Percentiles rank a stretch among this genome's conserved stretches.
Evolutionary conservation across 1,140 invertebrate species (phyloP).

Genomic region (Ceratosolen fusciceps): DNA sequence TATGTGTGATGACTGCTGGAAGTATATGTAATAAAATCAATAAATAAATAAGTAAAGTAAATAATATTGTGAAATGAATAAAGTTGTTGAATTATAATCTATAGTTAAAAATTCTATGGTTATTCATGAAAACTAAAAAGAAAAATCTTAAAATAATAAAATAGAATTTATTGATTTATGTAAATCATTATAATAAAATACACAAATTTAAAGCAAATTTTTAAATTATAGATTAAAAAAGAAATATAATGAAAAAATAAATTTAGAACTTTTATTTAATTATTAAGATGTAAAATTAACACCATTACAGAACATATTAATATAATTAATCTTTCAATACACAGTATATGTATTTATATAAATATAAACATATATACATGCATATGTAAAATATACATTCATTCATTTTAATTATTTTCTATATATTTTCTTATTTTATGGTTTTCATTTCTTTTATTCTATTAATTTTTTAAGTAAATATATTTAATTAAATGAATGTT

Average conservation of each 20-base stretch:
- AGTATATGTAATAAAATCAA: slow-evolving; percentile 42
- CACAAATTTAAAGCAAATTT: slow-evolving; percentile 9
- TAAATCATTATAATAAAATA: slow-evolving; percentile 30
- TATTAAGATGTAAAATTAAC: slow-evolving; percentile 25
- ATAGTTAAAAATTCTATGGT: slow-evolving; percentile 48
- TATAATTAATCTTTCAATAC: slow-evolving; percentile 33
- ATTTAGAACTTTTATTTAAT: slow-evolving; percentile 38
- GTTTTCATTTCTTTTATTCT: slow-evolving; percentile 24
- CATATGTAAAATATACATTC: no score
- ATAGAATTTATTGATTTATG: slow-evolving; percentile 23
- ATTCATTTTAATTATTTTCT: slow-evolving; percentile 40
- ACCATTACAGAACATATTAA: slow-evolving; percentile 17
- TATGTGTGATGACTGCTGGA: background rate
- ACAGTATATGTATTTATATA: slow-evolving; percentile 18
- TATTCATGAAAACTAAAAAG: slow-evolving; percentile 32
- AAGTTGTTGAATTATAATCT: slow-evolving; percentile 50
- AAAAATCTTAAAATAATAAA: slow-evolving; percentile 36
- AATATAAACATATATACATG: no score
- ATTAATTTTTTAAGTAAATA: slow-evolving; percentile 23
- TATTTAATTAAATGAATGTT: slow-evolving; percentile 22
- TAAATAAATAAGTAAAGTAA: slow-evolving; percentile 45
- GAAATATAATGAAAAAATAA: no score
- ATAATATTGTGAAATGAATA: slow-evolving; percentile 48
- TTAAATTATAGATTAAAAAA: no score
- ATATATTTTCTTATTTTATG: slow-evolving; percentile 22